Evolutionary conservation across 2,888 invertebrate species (phyloP).

Genomic region (Incurvaria masculella): DNA sequence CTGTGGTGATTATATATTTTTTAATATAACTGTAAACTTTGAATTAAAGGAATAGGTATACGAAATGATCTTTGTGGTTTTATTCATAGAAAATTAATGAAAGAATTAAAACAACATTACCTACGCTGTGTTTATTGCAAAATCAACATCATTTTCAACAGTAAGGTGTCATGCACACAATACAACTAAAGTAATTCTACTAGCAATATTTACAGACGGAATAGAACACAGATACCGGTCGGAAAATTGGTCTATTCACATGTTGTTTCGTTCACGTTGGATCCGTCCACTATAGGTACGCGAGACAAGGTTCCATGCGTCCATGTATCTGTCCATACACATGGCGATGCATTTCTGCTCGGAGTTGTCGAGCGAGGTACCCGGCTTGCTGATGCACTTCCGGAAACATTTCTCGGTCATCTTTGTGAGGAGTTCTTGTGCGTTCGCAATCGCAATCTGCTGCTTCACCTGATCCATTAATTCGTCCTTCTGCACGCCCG

Average conservation of each 20-base stretch:
- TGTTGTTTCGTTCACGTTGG: constrained; percentile 71
- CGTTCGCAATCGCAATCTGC: constrained; percentile 91
- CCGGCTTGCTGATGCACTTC: constrained; percentile 90
- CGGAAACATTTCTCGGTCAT: constrained; percentile 97
- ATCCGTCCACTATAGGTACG: constrained; percentile 84
- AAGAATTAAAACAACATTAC: neutral
- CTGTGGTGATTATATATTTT: too few relatives aligned
- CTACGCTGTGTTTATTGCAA: constrained; percentile 1
- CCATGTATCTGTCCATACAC: constrained; percentile 99
- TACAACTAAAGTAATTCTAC: neutral
- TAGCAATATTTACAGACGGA: neutral
- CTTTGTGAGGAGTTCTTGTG: constrained; percentile 92
- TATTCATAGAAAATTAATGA: neutral
- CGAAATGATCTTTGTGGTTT: too few relatives aligned
- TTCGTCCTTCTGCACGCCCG: constrained; percentile 75
- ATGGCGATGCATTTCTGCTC: constrained; percentile 97
- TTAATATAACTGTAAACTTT: too few relatives aligned
- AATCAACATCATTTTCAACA: constrained; percentile 1
- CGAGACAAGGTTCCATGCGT: constrained; percentile 91
- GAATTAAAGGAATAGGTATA: too few relatives aligned
- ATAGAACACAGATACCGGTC: neutral
- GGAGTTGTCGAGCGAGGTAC: constrained; percentile 81
- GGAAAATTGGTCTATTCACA: constrained; percentile 32
- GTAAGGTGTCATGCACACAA: neutral
- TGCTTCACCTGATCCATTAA: constrained; percentile 94